Conservation (phyloP, 1,140 invertebrate genomes). For the Ceratina calcarata region DNA sequence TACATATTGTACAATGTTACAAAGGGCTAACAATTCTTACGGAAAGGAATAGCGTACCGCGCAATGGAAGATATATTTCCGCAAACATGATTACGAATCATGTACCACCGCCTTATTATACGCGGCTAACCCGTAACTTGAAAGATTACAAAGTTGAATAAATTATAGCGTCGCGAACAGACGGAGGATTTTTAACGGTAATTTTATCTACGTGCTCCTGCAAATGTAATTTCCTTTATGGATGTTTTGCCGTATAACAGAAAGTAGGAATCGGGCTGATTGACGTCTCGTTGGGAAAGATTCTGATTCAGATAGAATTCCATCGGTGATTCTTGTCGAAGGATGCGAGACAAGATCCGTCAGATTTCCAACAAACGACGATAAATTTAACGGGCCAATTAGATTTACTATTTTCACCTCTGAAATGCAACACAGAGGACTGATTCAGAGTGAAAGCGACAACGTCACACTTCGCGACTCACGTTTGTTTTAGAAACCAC, state of each 20-base stretch:
- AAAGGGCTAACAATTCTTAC: too few species aligned
- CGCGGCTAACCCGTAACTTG: too few species aligned
- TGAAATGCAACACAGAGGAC: conserved; percentile 6
- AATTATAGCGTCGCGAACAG: neutral
- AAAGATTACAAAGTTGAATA: neutral
- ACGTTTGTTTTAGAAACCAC: neutral
- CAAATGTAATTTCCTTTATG: neutral
- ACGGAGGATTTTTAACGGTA: conserved; percentile 1
- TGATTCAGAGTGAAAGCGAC: conserved; percentile 53
- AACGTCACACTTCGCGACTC: conserved; percentile 5
- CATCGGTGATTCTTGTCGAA: neutral
- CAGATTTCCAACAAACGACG: neutral
- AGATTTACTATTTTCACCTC: conserved; percentile 18
- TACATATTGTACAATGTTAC: too few species aligned
- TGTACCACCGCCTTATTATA: neutral
- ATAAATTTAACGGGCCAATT: conserved; percentile 1
- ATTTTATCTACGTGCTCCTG: neutral
- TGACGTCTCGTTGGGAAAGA: neutral
- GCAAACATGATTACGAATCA: neutral
- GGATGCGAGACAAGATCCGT: neutral
- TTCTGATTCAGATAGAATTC: neutral
- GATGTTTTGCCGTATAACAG: neutral
- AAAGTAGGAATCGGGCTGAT: neutral
- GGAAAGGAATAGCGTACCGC: too few species aligned
- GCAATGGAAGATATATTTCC: too few species aligned